Base-by-base conservation (phyloP, 2,113 vertebrate genomes). In the Corapipo altera region DNA sequence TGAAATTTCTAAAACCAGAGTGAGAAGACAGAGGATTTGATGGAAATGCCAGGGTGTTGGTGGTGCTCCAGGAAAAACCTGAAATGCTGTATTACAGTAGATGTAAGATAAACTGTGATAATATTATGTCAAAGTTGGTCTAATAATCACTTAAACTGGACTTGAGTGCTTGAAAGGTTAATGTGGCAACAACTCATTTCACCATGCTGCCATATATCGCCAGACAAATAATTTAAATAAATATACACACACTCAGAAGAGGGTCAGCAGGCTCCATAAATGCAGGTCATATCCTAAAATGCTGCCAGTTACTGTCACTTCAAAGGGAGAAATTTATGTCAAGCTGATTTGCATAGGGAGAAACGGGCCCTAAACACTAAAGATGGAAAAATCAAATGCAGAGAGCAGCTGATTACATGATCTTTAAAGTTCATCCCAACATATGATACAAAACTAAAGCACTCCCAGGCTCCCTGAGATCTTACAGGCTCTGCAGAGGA, bases 221-320 rank as follows among this genome's bases (percentile, higher is more conserved):
- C 59, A 77, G 92, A 81, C n/a, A 80, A 95, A 92, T 78, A 9
- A 78, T 91, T 91, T 78, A 95, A 96, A 84, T 85, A 96, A 96
- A 81, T 57, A 86, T 15, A 93, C n/a, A 86, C 52, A 84, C 61
- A 33, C 57, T 65, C 44, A 59, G 39, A 80, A 78, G 57, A 71
- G 75, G 92, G 92, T 95, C 85, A 96, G 65, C 51, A 33, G 76
- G 52, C 76, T 44, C 58, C 2, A 2, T 52, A 81, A 95, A 84
- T n/a, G 79, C 67, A 88, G 82, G 58, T 64, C 82, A 37, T 19
- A 37, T 30, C 41, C 74, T 85, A 76, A 89, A 92, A 85, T 21
- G n/a, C 57, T 95, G 91, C 91, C 91, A 89, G 73, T 48, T 89
- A 54, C 48, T 48, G 48, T 51, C 85, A 55, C 43, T 59, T 12